phyloP scores from a whole-genome alignment of 2,888 invertebrate species.

The Oegoconia quadripuncta region DNA sequence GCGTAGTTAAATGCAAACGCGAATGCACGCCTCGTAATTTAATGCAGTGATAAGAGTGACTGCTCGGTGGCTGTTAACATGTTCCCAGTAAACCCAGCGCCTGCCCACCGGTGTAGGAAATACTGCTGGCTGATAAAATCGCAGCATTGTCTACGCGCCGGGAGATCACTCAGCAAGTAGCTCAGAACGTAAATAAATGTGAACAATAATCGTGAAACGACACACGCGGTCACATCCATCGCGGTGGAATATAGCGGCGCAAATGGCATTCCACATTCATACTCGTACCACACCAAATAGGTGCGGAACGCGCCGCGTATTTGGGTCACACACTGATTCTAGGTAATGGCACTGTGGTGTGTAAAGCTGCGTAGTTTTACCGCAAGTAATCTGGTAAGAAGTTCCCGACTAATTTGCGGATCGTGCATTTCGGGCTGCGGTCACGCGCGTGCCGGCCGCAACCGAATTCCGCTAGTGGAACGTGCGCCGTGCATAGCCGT shows the following conservation, averaged over 20 bases:
- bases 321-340: constrained; percentile 68
- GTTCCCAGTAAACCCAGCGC: constrained; percentile 29
- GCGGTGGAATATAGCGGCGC: constrained; percentile 63
- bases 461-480: constrained; percentile 53
- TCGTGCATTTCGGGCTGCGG: constrained; percentile 65
- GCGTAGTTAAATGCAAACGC: constrained; percentile 32
- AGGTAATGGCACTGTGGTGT: constrained; percentile 56
- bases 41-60: constrained; percentile 42
- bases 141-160: constrained; percentile 32
- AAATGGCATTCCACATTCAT: constrained; percentile 65
- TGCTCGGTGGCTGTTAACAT: constrained; percentile 39
- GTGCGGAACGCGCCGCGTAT: constrained; percentile 47
- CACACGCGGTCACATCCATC: constrained; percentile 46
- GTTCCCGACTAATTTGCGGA: constrained; percentile 63
- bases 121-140: constrained; percentile 38
- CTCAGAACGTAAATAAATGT: constrained; percentile 50
- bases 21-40: constrained; percentile 40
- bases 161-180: constrained; percentile 38
- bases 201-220: constrained; percentile 46
- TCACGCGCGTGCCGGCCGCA: constrained; percentile 58
- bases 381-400: constrained; percentile 65
- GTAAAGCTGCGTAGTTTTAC: constrained; percentile 53
- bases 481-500: constrained; percentile 9
- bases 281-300: constrained; percentile 59
- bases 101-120: constrained; percentile 32